phyloP scores from a whole-genome alignment of 2,888 invertebrate species.

The Pterostichus niger region DNA sequence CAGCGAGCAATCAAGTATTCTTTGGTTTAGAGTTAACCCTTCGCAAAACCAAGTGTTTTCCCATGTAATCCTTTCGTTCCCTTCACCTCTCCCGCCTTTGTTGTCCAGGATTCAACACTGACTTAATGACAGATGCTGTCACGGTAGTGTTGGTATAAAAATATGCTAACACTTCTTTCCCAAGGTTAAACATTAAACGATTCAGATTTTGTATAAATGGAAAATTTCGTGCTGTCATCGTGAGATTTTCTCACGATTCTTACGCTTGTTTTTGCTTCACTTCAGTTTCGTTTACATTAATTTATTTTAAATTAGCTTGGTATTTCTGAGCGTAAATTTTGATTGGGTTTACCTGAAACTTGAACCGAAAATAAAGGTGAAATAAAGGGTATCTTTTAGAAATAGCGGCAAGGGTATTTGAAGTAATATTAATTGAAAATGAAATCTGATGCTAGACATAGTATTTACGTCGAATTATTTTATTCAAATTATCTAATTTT shows the following conservation, averaged over 20 bases:
- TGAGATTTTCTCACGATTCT: constrained; percentile 3
- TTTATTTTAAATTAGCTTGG: neutral
- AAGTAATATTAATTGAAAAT: no score
- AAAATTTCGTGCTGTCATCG: constrained; percentile 3
- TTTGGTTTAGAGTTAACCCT: constrained; percentile 6
- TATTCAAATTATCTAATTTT: no score
- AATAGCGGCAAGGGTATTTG: no score
- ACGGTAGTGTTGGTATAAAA: no score
- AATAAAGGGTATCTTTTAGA: no score
- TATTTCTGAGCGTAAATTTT: neutral
- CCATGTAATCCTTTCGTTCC: constrained; percentile 4
- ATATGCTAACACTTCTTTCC: neutral
- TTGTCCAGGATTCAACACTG: constrained; percentile 22
- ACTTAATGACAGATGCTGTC: constrained; percentile 5
- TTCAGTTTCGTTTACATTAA: neutral
- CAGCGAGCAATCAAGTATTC: constrained; percentile 19
- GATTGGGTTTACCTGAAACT: neutral
- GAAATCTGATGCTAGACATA: no score
- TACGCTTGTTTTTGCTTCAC: neutral
- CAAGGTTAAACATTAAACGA: neutral
- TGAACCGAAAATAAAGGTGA: neutral
- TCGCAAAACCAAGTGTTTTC: constrained; percentile 45
- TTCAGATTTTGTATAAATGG: neutral
- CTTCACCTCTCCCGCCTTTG: neutral
- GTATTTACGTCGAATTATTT: no score